phyloP scores from a whole-genome alignment of 2,797 vertebrate genomes.

The Halcyon smyrnensis region DNA sequence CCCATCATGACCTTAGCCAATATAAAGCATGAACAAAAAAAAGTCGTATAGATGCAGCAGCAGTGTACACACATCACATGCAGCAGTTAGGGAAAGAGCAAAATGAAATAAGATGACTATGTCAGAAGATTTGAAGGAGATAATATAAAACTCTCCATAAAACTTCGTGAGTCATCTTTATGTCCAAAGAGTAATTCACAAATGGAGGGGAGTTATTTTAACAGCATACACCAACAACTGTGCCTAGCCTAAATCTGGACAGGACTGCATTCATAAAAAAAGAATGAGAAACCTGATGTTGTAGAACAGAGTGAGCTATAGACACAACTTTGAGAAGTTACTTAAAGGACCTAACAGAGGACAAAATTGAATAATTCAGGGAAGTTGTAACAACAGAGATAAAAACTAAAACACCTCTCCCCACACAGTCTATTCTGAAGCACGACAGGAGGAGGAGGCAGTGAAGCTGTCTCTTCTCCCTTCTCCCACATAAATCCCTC shows the following conservation, averaged over 20 bases:
- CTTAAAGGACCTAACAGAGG: background rate
- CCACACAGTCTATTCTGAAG: background rate
- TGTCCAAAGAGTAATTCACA: background rate
- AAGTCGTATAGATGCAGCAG: background rate
- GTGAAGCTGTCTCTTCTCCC: background rate
- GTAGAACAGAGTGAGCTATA: background rate
- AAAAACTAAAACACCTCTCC: background rate
- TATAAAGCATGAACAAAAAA: background rate
- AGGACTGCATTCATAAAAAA: background rate
- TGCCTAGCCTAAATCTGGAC: background rate
- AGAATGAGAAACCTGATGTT: background rate
- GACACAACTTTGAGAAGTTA: background rate
- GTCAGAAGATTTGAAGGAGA: background rate
- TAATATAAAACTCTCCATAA: background rate
- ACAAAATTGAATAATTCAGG: background rate
- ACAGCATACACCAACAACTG: background rate
- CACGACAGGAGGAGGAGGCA: background rate
- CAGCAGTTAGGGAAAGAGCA: background rate
- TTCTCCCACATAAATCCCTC: background rate
- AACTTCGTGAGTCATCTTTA: background rate
- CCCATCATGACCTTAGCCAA: background rate
- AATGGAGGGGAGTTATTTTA: background rate
- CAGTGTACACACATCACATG: background rate
- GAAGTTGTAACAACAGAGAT: background rate
- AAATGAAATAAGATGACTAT: background rate